phyloP scores from a whole-genome alignment of 2,797 vertebrate genomes.

The Myotis findleyi region DNA sequence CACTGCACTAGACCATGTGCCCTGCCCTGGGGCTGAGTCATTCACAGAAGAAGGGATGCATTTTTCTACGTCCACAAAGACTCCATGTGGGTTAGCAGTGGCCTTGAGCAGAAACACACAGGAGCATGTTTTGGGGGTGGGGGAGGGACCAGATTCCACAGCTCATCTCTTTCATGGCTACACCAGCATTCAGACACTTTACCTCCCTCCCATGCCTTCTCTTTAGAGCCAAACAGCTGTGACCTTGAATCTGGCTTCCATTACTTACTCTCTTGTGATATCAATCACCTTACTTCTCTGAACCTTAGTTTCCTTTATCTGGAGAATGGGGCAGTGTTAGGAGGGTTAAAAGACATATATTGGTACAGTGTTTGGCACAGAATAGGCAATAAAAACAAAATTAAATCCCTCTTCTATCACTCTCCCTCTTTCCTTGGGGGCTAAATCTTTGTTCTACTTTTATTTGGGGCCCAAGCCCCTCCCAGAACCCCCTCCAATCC shows the following conservation, averaged over 20 bases:
- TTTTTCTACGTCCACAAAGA: conserved; percentile 16
- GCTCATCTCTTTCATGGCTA: background rate
- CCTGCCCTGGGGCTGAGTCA: background rate
- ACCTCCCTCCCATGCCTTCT: background rate
- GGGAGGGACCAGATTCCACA: background rate
- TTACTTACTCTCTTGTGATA: conserved; percentile 22
- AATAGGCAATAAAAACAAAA: conserved; percentile 15
- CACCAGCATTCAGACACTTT: background rate
- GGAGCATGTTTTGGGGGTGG: background rate
- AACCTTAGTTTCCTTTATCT: conserved; percentile 25
- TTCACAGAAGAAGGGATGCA: background rate
- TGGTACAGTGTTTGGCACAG: background rate
- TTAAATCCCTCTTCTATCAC: background rate
- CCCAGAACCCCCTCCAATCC: background rate
- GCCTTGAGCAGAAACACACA: background rate
- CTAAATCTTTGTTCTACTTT: conserved; percentile 43
- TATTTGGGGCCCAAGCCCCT: background rate
- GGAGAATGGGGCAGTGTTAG: background rate
- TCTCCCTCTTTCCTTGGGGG: background rate
- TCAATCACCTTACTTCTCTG: background rate
- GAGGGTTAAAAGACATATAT: background rate
- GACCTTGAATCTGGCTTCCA: conserved; percentile 9
- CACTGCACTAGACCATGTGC: background rate
- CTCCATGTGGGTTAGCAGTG: background rate
- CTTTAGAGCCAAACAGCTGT: conserved; percentile 23